These are phyloP conservation scores for Delphinapterus leucas DNA, from an alignment of 2,113 vertebrate species.

Conservation along the genomic window DNA sequence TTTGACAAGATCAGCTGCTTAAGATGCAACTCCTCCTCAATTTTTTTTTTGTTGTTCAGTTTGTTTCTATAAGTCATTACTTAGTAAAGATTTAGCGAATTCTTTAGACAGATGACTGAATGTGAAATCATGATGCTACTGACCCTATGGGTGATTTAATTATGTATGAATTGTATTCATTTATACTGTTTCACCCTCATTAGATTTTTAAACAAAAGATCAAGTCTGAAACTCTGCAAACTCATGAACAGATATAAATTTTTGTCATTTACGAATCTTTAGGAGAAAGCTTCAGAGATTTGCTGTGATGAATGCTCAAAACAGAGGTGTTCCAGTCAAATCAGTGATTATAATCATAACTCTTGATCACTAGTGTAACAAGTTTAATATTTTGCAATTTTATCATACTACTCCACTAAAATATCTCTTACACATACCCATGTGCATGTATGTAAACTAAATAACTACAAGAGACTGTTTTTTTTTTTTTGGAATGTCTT, in stretches of 20 bases:
- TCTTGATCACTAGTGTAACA: background rate
- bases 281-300: background rate
- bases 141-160: background rate
- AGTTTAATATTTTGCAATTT: background rate
- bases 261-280: background rate
- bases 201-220: background rate
- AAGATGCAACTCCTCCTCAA: background rate
- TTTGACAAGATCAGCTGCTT: background rate
- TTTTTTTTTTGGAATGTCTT: background rate
- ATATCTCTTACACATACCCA: background rate
- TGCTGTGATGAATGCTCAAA: background rate
- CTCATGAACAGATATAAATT: background rate
- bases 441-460: background rate
- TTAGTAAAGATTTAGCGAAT: background rate
- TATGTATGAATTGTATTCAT: background rate
- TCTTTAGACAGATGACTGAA: background rate
- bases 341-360: background rate
- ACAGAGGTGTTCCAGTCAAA: background rate
- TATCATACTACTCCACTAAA: background rate
- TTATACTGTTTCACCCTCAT: accelerated
- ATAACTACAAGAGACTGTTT: background rate
- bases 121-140: background rate
- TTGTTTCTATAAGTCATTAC: background rate
- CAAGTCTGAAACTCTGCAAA: accelerated
- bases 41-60: background rate